These are phyloP conservation scores for Dunckerocampus dactyliophorus DNA, from an alignment of 2,113 vertebrate genomes.

Conservation along the genomic window DNA sequence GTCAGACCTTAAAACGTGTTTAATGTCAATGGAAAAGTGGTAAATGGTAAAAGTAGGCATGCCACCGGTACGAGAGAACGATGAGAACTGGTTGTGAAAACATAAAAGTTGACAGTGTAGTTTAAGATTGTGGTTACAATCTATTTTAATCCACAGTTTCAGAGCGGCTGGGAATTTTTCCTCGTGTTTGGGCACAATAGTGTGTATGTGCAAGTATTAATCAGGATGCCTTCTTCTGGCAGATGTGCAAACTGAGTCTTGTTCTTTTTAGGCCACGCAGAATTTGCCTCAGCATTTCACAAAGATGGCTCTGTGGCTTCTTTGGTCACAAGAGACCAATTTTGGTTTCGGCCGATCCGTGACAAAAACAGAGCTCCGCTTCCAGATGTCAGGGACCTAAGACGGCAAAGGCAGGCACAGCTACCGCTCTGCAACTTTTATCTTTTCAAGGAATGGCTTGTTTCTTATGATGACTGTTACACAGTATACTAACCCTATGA, in stretches of 20 bases:
- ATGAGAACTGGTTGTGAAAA: no score
- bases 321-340: constrained; percentile 65
- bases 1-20: no score
- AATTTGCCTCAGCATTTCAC: constrained; percentile 55
- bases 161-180: constrained; percentile 30
- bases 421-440: constrained; percentile 36
- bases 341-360: constrained; percentile 61
- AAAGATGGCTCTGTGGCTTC: constrained; percentile 56
- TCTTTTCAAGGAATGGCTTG: constrained; percentile 50
- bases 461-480: constrained; percentile 29
- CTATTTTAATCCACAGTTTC: constrained; percentile 25
- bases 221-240: constrained; percentile 44
- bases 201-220: constrained; percentile 31
- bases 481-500: constrained; percentile 24
- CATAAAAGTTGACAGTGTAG: no score
- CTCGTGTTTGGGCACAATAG: constrained; percentile 26
- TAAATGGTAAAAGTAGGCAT: no score
- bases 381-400: constrained; percentile 59
- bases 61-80: no score
- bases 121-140: constrained; percentile 5
- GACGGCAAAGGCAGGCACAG: constrained; percentile 36
- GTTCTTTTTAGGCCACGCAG: constrained; percentile 46
- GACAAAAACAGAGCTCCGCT: constrained; percentile 48
- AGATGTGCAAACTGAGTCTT: constrained; percentile 49
- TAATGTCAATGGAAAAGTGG: no score